These are phyloP conservation scores for Pachyrhynchus sulphureomaculatus DNA, from an alignment of 1,140 invertebrate species.

Conservation along the genomic window DNA sequence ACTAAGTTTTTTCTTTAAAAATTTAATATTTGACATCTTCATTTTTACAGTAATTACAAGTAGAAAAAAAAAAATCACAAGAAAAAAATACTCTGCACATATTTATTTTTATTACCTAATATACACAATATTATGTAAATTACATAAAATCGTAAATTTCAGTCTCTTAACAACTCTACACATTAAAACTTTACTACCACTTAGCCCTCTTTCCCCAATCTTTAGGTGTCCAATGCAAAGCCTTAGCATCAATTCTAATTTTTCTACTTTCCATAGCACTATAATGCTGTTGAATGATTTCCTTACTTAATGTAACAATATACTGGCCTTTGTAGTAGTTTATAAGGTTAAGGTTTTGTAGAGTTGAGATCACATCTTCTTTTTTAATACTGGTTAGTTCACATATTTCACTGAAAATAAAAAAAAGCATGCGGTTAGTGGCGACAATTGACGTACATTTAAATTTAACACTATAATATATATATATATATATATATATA, in stretches of 20 bases:
- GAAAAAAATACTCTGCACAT: too few relatives aligned
- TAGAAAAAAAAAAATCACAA: too few relatives aligned
- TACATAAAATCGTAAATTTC: slow-evolving; percentile 1
- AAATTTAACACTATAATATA: too few relatives aligned
- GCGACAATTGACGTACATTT: too few relatives aligned
- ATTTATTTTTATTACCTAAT: neutral
- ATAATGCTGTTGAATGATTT: slow-evolving; percentile 85
- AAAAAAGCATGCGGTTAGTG: too few relatives aligned
- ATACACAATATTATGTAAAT: slow-evolving; percentile 7
- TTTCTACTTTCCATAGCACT: slow-evolving; percentile 83
- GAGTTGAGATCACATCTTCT: slow-evolving; percentile 97
- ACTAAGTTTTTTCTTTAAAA: too few relatives aligned
- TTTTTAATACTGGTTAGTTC: slow-evolving; percentile 98
- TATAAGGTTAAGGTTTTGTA: slow-evolving; percentile 96
- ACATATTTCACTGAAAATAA: slow-evolving; percentile 86
- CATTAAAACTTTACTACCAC: slow-evolving; percentile 63
- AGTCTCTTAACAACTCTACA: neutral
- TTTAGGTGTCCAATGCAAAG: slow-evolving; percentile 97
- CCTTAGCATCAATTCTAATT: slow-evolving; percentile 93
- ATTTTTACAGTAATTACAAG: too few relatives aligned
- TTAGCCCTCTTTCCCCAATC: slow-evolving; percentile 98
- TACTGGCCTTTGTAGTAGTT: slow-evolving; percentile 99
- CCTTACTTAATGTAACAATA: slow-evolving; percentile 91
- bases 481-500: too few relatives aligned
- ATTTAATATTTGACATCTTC: too few relatives aligned